Conservation (phyloP, 2,797 vertebrate species). For the Brachyalestes nurse region DNA sequence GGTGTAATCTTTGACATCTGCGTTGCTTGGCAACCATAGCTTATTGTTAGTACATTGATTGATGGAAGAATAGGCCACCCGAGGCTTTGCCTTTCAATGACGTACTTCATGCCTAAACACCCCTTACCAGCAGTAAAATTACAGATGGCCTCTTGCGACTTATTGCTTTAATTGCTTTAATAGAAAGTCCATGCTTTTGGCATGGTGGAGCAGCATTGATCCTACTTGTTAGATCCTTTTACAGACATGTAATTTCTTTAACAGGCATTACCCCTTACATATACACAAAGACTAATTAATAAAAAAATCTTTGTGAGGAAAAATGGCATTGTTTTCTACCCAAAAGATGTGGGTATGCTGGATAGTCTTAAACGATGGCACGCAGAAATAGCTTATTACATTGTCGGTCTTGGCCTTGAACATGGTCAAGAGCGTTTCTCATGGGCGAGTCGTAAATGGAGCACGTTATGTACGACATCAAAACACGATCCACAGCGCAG, state of each 20-base stretch:
- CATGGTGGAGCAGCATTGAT: no score
- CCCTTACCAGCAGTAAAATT: not conserved
- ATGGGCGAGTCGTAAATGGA: constrained; percentile 17
- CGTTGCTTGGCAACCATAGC: no score
- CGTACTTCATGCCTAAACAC: not conserved
- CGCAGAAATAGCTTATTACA: constrained; percentile 1
- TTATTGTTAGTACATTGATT: no score
- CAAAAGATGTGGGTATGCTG: not conserved
- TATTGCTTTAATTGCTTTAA: not conserved
- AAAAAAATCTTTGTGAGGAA: not conserved
- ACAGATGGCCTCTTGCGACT: not conserved
- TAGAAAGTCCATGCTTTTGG: not conserved
- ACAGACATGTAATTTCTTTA: not conserved
- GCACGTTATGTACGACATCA: constrained; percentile 29
- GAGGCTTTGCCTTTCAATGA: no score
- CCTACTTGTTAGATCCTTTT: not conserved
- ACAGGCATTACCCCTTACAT: not conserved
- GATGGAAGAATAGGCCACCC: no score
- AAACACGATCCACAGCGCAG: not conserved
- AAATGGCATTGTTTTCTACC: not conserved
- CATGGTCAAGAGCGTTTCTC: constrained; percentile 4
- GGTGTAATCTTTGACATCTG: no score
- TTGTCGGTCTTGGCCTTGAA: not conserved
- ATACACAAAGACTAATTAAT: not conserved
- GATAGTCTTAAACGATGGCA: not conserved